Evolutionary conservation across 2,113 vertebrate species (phyloP).

Genomic region (Pagrus major): DNA sequence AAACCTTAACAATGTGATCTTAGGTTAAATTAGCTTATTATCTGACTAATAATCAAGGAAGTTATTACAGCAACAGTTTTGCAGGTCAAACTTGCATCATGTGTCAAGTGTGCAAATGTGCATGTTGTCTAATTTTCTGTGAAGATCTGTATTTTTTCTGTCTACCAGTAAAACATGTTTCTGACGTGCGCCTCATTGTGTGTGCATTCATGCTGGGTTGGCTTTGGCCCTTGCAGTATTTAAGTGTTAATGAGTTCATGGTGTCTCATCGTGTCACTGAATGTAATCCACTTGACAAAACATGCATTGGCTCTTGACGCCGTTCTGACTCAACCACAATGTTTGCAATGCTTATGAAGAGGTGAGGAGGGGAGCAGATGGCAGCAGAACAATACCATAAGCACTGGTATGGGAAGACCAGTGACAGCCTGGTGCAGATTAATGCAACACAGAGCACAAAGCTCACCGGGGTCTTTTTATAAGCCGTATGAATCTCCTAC

Average conservation of each 20-base stretch:
- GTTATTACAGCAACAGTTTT: no score
- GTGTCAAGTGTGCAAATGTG: no score
- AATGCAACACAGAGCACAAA: background rate
- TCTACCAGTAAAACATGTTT: background rate
- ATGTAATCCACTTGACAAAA: constrained; percentile 36
- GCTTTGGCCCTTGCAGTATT: constrained; percentile 2
- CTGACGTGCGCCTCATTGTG: background rate
- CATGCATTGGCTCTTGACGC: background rate
- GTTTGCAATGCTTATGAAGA: constrained; percentile 67
- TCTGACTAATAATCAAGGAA: background rate
- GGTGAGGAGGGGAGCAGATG: constrained; percentile 59
- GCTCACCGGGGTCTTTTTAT: background rate
- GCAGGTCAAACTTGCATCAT: no score
- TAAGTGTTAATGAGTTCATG: constrained; percentile 21
- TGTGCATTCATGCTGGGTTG: background rate
- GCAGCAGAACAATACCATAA: constrained; percentile 43
- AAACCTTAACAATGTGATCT: background rate
- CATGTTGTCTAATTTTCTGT: background rate
- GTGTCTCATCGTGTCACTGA: constrained; percentile 28
- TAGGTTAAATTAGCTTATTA: background rate
- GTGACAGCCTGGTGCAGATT: background rate
- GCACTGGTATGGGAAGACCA: background rate
- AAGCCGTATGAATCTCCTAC: constrained; percentile 77
- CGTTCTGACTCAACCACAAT: constrained; percentile 33
- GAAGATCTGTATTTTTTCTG: background rate